A percentile compares a stretch with the other conserved stretches of the same genome.
Evolutionary conservation across 2,888 invertebrate species (phyloP).

Genomic region (Drosophila stalkeri): DNA sequence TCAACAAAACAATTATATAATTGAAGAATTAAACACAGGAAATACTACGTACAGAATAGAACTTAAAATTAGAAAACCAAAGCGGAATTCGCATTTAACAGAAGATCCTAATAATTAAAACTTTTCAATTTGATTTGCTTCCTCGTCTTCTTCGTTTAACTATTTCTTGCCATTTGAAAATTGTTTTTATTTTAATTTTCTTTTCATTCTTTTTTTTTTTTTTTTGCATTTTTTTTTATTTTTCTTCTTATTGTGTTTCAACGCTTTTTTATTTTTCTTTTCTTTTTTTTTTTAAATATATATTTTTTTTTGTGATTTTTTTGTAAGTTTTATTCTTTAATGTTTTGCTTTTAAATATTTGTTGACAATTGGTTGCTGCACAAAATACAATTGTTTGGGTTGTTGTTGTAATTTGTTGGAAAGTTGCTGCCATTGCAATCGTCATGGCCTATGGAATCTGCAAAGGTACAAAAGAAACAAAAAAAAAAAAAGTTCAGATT

Average conservation of each 20-base stretch:
- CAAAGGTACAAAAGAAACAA: slow-evolving; percentile 22
- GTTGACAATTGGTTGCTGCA: slow-evolving; percentile 80
- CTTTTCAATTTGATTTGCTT: slow-evolving; percentile 42
- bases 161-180: slow-evolving; percentile 43
- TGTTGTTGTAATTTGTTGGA: slow-evolving; percentile 74
- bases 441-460: slow-evolving; percentile 93
- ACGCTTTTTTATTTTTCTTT: slow-evolving; percentile 43
- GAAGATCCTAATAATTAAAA: slow-evolving; percentile 48
- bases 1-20: slow-evolving; percentile 49
- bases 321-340: slow-evolving; percentile 49
- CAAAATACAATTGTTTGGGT: slow-evolving; percentile 80
- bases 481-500: slow-evolving; percentile 60
- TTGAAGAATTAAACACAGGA: slow-evolving; percentile 32
- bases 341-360: slow-evolving; percentile 76
- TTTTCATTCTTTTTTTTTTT: slow-evolving; percentile 21
- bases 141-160: slow-evolving; percentile 3
- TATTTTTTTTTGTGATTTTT: slow-evolving; percentile 34
- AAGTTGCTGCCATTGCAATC: slow-evolving; percentile 86
- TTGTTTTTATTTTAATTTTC: slow-evolving; percentile 40
- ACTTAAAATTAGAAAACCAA: slow-evolving; percentile 72
- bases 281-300: slow-evolving; percentile 26
- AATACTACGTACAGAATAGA: slow-evolving; percentile 55
- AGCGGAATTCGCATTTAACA: slow-evolving; percentile 64
- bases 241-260: slow-evolving; percentile 39
- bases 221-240: slow-evolving; percentile 14